Conservation (phyloP, 2,888 invertebrate genomes). For the Phaonia tiefii region DNA sequence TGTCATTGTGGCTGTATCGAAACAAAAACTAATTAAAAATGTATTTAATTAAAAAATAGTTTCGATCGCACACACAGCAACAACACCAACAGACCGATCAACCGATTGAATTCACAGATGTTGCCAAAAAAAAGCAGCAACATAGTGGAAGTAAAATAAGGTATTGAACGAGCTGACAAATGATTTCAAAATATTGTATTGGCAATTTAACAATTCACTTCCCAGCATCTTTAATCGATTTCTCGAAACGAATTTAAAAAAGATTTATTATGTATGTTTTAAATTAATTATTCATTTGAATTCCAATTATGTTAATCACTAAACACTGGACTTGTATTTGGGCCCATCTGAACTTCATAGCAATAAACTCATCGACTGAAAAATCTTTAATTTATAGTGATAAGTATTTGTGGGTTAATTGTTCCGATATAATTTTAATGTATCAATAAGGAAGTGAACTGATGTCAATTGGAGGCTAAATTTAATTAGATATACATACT, state of each 20-base stretch:
- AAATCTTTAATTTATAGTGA: background rate
- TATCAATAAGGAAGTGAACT: too few relatives aligned
- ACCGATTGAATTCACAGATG: constrained; percentile 8
- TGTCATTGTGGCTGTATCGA: constrained; percentile 42
- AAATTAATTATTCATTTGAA: constrained; percentile 48
- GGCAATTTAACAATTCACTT: constrained; percentile 54
- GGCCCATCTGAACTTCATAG: background rate
- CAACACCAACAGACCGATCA: background rate
- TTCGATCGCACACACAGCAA: constrained; percentile 9
- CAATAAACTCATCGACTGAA: background rate
- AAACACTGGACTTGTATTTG: background rate
- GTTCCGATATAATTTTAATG: too few relatives aligned
- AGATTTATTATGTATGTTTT: constrained; percentile 31
- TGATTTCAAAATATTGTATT: constrained; percentile 47
- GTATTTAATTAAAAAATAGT: constrained; percentile 61
- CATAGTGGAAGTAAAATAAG: background rate
- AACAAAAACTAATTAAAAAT: constrained; percentile 76
- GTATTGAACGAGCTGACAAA: constrained; percentile 40
- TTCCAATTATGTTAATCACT: constrained; percentile 49
- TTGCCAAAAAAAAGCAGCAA: background rate
- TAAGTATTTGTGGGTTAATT: too few relatives aligned
- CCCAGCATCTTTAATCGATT: constrained; percentile 25
- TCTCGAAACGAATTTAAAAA: constrained; percentile 2
- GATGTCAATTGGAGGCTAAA: too few relatives aligned
- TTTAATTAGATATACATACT: too few relatives aligned